A percentile compares a stretch with the other conserved stretches of the same genome.
phyloP scores from a whole-genome alignment of 2,888 invertebrate genomes.

The Octodonta nipae region DNA sequence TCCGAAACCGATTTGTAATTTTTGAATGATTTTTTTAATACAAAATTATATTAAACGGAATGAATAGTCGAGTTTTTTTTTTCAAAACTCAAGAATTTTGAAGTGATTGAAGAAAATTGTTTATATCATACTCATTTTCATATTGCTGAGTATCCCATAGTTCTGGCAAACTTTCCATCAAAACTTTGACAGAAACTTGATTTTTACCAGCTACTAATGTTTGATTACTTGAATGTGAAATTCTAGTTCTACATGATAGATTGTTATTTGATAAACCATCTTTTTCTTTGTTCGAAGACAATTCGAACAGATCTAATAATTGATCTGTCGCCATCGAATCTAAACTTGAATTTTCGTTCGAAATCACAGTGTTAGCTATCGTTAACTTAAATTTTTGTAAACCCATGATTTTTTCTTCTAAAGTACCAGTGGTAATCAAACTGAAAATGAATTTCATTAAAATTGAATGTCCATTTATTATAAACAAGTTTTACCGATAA shows the following conservation, averaged over 20 bases:
- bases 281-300: conserved; percentile 30
- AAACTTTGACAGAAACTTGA: conserved; percentile 48
- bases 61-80: no score
- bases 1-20: no score
- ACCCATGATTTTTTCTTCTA: conserved; percentile 99
- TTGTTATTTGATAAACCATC: conserved; percentile 7
- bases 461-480: no score
- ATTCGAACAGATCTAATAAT: conserved; percentile 81
- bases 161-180: conserved; percentile 76
- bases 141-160: conserved; percentile 92
- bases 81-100: no score
- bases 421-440: conserved; percentile 82
- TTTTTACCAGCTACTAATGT: no score
- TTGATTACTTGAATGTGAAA: no score
- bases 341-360: conserved; percentile 82
- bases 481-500: no score
- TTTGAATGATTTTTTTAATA: no score
- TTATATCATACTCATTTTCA: conserved; percentile 88
- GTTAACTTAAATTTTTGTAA: conserved; percentile 94
- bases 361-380: conserved; percentile 95
- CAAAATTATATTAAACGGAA: no score
- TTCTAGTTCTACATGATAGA: conserved; percentile 19
- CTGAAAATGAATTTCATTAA: no score
- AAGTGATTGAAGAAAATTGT: no score
- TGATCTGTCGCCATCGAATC: conserved; percentile 94